Evolutionary conservation across 2,888 invertebrate genomes (phyloP).

Genomic region (Podotricha telesiphe): DNA sequence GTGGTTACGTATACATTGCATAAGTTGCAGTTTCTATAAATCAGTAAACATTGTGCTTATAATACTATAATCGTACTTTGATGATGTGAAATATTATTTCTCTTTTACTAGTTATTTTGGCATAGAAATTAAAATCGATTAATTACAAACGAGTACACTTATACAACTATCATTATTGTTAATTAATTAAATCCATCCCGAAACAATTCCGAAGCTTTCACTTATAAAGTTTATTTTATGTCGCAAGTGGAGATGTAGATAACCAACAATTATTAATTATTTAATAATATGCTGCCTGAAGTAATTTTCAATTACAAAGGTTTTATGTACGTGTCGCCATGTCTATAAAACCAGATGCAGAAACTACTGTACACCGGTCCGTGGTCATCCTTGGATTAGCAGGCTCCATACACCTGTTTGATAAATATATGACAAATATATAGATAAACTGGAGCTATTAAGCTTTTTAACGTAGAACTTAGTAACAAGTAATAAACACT

Average conservation of each 20-base stretch:
- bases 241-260: neutral
- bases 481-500: no score
- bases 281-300: constrained; percentile 13
- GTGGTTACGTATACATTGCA: constrained; percentile 32
- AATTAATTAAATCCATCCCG: constrained; percentile 7
- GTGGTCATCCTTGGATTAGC: constrained; percentile 76
- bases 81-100: constrained; percentile 14
- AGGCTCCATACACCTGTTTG: constrained; percentile 70
- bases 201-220: constrained; percentile 12
- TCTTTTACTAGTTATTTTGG: neutral
- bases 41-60: constrained; percentile 22
- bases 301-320: constrained; percentile 60
- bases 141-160: neutral
- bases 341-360: constrained; percentile 61
- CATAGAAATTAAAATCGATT: constrained; percentile 8
- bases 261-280: constrained; percentile 4
- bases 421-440: constrained; percentile 74
- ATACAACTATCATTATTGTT: neutral
- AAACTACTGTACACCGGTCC: constrained; percentile 64
- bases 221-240: constrained; percentile 6
- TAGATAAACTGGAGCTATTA: constrained; percentile 1
- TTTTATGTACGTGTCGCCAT: constrained; percentile 48
- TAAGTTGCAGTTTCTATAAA: constrained; percentile 26
- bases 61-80: constrained; percentile 18
- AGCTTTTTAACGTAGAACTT: no score